Conservation (phyloP, 2,797 vertebrate species). For the Mareca penelope region DNA sequence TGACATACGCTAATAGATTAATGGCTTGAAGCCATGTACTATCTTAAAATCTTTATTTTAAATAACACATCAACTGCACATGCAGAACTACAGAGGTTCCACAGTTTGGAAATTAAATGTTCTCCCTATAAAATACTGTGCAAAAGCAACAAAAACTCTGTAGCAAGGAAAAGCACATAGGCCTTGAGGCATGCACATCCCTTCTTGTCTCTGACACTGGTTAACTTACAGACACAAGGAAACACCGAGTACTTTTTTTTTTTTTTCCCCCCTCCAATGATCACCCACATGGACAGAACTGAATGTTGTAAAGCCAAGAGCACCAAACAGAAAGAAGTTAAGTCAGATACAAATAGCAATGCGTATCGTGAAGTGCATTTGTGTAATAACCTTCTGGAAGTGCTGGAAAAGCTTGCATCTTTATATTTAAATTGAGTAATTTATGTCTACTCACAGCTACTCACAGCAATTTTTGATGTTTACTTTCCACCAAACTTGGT, state of each 20-base stretch:
- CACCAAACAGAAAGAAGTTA: not conserved
- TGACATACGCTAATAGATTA: slow-evolving; percentile 42
- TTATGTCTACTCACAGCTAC: not conserved
- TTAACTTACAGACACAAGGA: not conserved
- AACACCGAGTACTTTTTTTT: not conserved
- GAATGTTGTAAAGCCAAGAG: not conserved
- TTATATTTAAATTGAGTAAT: not conserved
- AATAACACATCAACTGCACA: not conserved
- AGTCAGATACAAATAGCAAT: not conserved
- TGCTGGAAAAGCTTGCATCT: not conserved
- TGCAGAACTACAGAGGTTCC: not conserved
- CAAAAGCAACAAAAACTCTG: not conserved
- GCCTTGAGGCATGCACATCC: not conserved
- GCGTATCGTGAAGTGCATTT: not conserved
- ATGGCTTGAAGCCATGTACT: not conserved
- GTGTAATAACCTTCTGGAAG: not conserved
- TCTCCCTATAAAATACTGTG: not conserved
- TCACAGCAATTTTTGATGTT: not conserved
- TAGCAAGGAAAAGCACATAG: not conserved
- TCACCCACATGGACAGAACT: not conserved
- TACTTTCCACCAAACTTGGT: not conserved
- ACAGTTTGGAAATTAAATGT: not conserved
- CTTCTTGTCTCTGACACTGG: not conserved
- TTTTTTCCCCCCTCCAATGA: not conserved
- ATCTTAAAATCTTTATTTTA: slow-evolving; percentile 2